A percentile compares a stretch with the other conserved stretches of the same genome.
phyloP scores from a whole-genome alignment of 2,888 invertebrate species.

The Embidobia sp. region DNA sequence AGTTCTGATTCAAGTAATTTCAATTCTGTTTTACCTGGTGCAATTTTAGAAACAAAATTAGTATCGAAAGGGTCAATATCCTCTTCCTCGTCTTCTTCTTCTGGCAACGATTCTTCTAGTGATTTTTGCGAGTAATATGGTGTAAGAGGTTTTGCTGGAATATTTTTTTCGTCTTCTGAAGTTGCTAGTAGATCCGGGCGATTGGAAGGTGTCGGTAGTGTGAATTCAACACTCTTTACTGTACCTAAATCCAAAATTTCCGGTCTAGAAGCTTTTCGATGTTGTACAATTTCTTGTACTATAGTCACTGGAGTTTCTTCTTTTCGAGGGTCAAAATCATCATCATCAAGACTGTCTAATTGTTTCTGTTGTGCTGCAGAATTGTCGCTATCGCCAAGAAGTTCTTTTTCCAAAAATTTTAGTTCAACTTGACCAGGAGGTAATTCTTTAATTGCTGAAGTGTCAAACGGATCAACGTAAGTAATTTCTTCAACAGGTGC shows the following conservation, averaged over 20 bases:
- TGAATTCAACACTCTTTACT: slow-evolving; percentile 84
- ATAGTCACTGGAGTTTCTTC: slow-evolving; percentile 78
- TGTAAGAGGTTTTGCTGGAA: slow-evolving; percentile 87
- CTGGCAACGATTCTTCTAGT: slow-evolving; percentile 83
- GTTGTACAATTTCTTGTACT: slow-evolving; percentile 23
- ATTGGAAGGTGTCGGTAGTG: slow-evolving; percentile 83
- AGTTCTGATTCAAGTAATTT: slow-evolving; percentile 84
- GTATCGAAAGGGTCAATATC: slow-evolving; percentile 87
- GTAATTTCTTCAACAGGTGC: slow-evolving; percentile 85
- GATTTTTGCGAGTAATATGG: slow-evolving; percentile 88
- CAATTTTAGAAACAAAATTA: slow-evolving; percentile 83
- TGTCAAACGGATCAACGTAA: slow-evolving; percentile 93
- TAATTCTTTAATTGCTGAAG: slow-evolving; percentile 88
- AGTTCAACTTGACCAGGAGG: slow-evolving; percentile 90
- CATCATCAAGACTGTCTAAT: slow-evolving; percentile 86
- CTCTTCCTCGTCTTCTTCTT: slow-evolving; percentile 80
- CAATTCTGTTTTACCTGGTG: slow-evolving; percentile 84
- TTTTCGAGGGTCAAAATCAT: slow-evolving; percentile 91
- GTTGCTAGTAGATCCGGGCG: slow-evolving; percentile 83
- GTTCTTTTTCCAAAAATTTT: slow-evolving; percentile 89
- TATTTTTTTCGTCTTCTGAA: slow-evolving; percentile 84
- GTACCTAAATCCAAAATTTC: slow-evolving; percentile 82
- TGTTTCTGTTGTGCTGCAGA: slow-evolving; percentile 72
- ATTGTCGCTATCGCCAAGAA: slow-evolving; percentile 82
- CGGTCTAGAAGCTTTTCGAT: slow-evolving; percentile 84